Percentiles rank a stretch among this genome's conserved stretches.
These are phyloP conservation scores for Drosophila prostipennis DNA, from an alignment of 2,888 invertebrate species.

Conservation along the genomic window DNA sequence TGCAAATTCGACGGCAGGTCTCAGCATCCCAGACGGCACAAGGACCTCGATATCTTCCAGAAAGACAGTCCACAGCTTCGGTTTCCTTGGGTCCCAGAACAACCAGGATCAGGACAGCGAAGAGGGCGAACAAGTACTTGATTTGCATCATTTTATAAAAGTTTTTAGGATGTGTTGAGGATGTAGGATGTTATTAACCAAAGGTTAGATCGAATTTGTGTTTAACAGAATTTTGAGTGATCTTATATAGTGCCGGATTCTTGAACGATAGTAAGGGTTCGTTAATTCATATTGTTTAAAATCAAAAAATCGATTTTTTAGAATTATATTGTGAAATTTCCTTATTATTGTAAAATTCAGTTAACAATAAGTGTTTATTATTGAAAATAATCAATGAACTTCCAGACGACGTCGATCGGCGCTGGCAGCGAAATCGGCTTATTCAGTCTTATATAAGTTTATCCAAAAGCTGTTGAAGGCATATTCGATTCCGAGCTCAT, in stretches of 20 bases:
- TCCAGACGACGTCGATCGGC: no score
- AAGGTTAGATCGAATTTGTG: no score
- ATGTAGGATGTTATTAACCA: no score
- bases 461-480: background rate
- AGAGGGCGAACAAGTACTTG: background rate
- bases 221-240: background rate
- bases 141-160: constrained; percentile 7
- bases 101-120: constrained; percentile 17
- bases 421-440: no score
- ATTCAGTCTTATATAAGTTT: constrained; percentile 2
- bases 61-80: constrained; percentile 23
- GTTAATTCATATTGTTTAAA: no score
- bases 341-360: no score
- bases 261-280: no score
- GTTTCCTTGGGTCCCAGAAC: constrained; percentile 22
- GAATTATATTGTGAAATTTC: no score
- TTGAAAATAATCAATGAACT: no score
- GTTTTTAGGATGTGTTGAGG: no score
- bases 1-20: constrained; percentile 17
- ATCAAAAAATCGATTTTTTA: no score
- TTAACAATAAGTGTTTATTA: no score
- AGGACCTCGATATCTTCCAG: constrained; percentile 13
- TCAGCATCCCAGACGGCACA: constrained; percentile 25
- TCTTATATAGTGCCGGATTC: constrained; percentile 7
- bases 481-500: background rate